Base-by-base conservation (phyloP, 35 echinoderm and acorn worm genomes). In the Stichopus chloronotus region DNA sequence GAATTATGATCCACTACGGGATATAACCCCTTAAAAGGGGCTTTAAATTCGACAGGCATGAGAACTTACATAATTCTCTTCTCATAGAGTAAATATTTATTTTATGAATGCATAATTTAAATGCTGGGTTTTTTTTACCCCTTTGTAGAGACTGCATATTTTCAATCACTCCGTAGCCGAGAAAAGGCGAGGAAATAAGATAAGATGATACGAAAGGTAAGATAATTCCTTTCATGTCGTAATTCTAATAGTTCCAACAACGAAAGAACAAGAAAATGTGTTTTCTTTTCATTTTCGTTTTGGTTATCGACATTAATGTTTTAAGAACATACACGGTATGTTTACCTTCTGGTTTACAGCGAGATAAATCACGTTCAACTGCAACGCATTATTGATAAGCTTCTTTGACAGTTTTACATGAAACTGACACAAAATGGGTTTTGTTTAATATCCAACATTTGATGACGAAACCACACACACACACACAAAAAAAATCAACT, bases 1-100 rank as follows among this genome's bases (percentile, higher is more conserved):
- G 30, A 43, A 43, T 43, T 43, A 43, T 43, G 30, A 43, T 43
- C 30, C 30, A 43, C 30, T 43, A 43, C 30, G 30, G 30, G 30
- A 43, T 43, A 43, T 43, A 43, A 43, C 30, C 30, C 30, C 30
- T 43, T 43, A 43, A 43, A 43, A 65, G 17, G 10, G 61, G 61
- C 61, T 19, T 65, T 17, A 55, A 14, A 83, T 83, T 16, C n/a
- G 80, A 83, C 55, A 83, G 55, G 80, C 80, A 83, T 5, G 80
- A 55, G 80, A 52, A 56, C 80, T 56, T 83, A 56, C 11, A 56
- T 81, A 25, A 83, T 56, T 43, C 17, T 83, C 80, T n/a, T 55
- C 30, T 83, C 53, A 14, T 65, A 6, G 80, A 55, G 53, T 83
- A 83, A 83, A 83, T 83, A 83, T 83, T 83, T 83, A 83, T 20